Percentiles rank a stretch among this genome's conserved stretches.
phyloP scores from a whole-genome alignment of 1,140 invertebrate species.

The Spodoptera frugiperda region DNA sequence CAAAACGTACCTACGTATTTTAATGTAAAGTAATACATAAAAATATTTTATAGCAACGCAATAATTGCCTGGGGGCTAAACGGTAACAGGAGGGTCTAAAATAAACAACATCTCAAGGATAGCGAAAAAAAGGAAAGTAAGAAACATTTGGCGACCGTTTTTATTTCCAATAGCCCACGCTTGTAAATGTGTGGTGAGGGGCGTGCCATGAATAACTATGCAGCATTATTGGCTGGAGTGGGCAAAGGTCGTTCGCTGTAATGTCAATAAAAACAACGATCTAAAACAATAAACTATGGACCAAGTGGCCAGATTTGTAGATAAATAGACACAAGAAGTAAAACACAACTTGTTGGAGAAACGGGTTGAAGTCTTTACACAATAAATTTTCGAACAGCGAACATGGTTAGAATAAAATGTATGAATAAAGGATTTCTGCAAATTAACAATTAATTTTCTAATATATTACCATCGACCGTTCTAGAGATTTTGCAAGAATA shows the following conservation, averaged over 20 bases:
- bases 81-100: neutral
- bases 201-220: conserved; percentile 25
- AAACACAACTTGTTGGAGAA: neutral
- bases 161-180: conserved; percentile 14
- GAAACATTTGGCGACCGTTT: neutral
- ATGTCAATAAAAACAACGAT: conserved; percentile 30
- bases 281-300: neutral
- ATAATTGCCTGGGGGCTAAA: no score
- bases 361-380: no score
- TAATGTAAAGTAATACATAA: neutral
- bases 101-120: conserved; percentile 14
- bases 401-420: no score
- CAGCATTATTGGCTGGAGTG: conserved; percentile 26
- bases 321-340: neutral
- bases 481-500: no score
- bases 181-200: conserved; percentile 11
- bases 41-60: no score
- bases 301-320: neutral
- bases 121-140: neutral
- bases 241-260: neutral
- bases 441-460: no score
- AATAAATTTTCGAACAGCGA: no score
- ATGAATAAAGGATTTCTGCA: no score
- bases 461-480: no score
- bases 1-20: neutral